Base-by-base conservation (phyloP, 1,140 invertebrate species). In the Meloidogyne chitwoodi region DNA sequence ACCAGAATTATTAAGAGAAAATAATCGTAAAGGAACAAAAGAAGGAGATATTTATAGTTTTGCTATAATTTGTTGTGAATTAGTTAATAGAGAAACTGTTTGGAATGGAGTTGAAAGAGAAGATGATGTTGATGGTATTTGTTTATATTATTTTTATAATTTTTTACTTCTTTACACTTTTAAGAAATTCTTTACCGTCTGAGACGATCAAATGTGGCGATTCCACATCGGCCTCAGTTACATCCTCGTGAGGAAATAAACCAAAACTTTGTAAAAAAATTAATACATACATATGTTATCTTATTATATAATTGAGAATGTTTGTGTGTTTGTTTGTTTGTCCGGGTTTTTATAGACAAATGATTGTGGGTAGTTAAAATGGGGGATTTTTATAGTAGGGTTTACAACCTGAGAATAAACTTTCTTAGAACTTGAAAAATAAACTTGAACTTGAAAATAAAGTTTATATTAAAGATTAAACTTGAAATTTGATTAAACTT, bases 1-100 rank as follows among this genome's bases (percentile, higher is more conserved):
- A 0, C 94, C 94, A 2, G 94, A 96, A 89, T 88, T 96, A 27
- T 88, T 99, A 74, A 90, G 95, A 79, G 91, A 92, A 24, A 65
- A 83, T 41, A 65, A 77, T 66, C 38, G 64, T 31, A 34, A 65
- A 11, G 83, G 83, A 27, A 85, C 83, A 22, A 70, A 78, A 62
- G 67, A 75, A 48, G 83, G 80, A 1, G 83, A 85, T 66, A 75
- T 85, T 48, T 85, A 86, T 68, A 78, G 74, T 26, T 85, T 86
- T 67, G 83, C 83, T n/a, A 85, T 85, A 29, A 81, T 85, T 31
- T 83, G 83, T 62, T 84, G 81, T 2, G 83, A 85, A 64, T 61
- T 85, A 11, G 26, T 82, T 19, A 85, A 83, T 19, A 90, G 79
- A 11, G 74, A 92, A 14, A 92, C 92, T 10, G 83, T 83, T 22